Percentiles rank a stretch among this genome's conserved stretches.
Conservation (phyloP, 2,888 invertebrate species). For the Drosophila sordidula region DNA sequence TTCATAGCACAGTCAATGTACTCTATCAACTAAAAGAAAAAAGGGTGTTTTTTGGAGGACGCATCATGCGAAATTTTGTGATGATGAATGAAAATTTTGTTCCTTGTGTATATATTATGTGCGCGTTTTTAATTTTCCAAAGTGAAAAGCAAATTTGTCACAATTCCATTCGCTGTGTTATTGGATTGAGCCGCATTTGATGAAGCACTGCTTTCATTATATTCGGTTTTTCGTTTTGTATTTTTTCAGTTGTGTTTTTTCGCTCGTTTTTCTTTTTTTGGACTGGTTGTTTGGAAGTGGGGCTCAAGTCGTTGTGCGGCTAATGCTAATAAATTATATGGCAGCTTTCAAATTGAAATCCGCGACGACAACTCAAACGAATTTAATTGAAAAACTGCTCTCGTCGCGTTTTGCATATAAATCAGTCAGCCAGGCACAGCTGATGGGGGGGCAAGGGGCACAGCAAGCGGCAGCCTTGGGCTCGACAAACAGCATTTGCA, state of each 20-base stretch:
- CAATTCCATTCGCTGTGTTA: conserved; percentile 66
- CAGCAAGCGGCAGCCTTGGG: conserved; percentile 44
- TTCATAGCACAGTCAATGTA: background rate
- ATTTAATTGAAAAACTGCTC: conserved; percentile 79
- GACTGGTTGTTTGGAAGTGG: conserved; percentile 17
- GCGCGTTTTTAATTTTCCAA: conserved; percentile 75
- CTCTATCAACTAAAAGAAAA: background rate
- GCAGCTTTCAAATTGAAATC: conserved; percentile 78
- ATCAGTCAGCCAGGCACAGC: conserved; percentile 51
- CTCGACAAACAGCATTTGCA: conserved; percentile 59
- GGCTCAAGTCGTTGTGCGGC: conserved; percentile 71
- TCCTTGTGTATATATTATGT: conserved; percentile 55
- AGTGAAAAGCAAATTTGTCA: conserved; percentile 79
- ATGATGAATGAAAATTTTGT: conserved; percentile 71
- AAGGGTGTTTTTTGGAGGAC: conserved; percentile 30
- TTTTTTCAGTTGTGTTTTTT: conserved; percentile 16
- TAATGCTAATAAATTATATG: conserved; percentile 78
- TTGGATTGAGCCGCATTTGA: conserved; percentile 76
- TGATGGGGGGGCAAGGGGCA: conserved; percentile 12
- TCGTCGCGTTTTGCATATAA: conserved; percentile 76
- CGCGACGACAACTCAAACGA: conserved; percentile 76
- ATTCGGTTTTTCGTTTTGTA: conserved; percentile 38
- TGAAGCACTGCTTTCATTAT: conserved; percentile 61
- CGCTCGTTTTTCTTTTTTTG: conserved; percentile 13
- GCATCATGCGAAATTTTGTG: conserved; percentile 62